Percentiles rank a stretch among this genome's conserved stretches.
Evolutionary conservation across 2,888 invertebrate species (phyloP).

Genomic region (Drosophila ustulata): DNA sequence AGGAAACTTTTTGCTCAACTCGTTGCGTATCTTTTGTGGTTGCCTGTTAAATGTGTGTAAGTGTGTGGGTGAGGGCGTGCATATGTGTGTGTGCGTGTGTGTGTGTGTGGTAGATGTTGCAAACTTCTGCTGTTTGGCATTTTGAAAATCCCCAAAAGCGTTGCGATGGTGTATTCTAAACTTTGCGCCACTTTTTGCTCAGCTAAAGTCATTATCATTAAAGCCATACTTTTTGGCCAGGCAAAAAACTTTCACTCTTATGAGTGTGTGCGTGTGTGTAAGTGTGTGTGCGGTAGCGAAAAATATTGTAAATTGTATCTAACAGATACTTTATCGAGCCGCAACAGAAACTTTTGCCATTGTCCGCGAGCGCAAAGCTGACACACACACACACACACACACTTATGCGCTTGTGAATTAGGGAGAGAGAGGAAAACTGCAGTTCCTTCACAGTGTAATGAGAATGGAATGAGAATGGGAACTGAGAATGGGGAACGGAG

Average conservation of each 20-base stretch:
- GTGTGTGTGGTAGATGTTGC: constrained; percentile 15
- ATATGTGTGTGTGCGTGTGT: constrained; percentile 15
- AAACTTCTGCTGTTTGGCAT: constrained; percentile 72
- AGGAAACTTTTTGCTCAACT: constrained; percentile 66
- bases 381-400: constrained; percentile 36
- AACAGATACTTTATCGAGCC: constrained; percentile 78
- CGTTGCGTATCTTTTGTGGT: constrained; percentile 51
- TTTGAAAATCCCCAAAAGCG: constrained; percentile 73
- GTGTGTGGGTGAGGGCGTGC: constrained; percentile 32
- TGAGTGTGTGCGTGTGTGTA: constrained; percentile 10
- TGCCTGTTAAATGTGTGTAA: constrained; percentile 8
- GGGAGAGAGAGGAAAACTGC: constrained; percentile 52
- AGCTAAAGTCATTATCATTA: constrained; percentile 78
- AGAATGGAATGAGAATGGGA: constrained; percentile 40
- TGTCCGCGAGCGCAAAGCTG: constrained; percentile 71
- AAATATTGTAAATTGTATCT: constrained; percentile 77
- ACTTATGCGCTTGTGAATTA: no score
- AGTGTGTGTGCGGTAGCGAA: constrained; percentile 38
- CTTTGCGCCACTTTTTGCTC: constrained; percentile 73
- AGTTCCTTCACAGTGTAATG: constrained; percentile 53
- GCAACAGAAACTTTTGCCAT: constrained; percentile 76
- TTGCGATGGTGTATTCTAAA: constrained; percentile 75
- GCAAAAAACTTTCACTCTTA: constrained; percentile 68
- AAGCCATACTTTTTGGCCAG: constrained; percentile 72
- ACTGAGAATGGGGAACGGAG: constrained; percentile 32